A percentile compares a stretch with the other conserved stretches of the same genome.
Conservation (phyloP, 2,888 invertebrate genomes). For the Heliconius ethilla region DNA sequence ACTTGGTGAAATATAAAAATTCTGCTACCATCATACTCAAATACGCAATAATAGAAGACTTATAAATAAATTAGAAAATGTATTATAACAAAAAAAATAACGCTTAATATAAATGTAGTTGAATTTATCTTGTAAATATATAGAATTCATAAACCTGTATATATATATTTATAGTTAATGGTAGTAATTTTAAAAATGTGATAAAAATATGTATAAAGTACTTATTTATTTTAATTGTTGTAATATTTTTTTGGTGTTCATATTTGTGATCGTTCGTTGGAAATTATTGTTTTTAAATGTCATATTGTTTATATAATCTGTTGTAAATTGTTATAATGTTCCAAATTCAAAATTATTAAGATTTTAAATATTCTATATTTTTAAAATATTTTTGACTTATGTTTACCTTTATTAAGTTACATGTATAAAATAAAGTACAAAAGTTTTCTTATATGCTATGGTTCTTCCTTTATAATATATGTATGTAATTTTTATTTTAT, state of each 20-base stretch:
- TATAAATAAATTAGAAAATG: neutral
- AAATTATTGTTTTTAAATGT: slow-evolving; percentile 15
- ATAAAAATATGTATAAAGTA: slow-evolving; percentile 20
- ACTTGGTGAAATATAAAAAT: neutral
- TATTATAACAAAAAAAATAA: slow-evolving; percentile 2
- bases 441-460: neutral
- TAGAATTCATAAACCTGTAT: slow-evolving; percentile 24
- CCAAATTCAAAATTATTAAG: slow-evolving; percentile 7
- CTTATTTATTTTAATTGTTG: slow-evolving; percentile 13
- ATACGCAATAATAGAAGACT: slow-evolving; percentile 16
- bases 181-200: slow-evolving; percentile 31
- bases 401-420: slow-evolving; percentile 12
- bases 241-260: slow-evolving; percentile 18
- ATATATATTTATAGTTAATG: slow-evolving; percentile 10
- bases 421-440: slow-evolving; percentile 29
- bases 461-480: neutral
- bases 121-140: slow-evolving; percentile 32
- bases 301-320: slow-evolving; percentile 26
- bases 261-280: slow-evolving; percentile 7
- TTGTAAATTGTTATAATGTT: slow-evolving; percentile 14
- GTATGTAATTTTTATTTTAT: neutral
- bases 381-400: slow-evolving; percentile 1
- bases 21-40: neutral
- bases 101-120: slow-evolving; percentile 25
- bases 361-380: neutral